A percentile compares a stretch with the other conserved stretches of the same genome.
phyloP scores from a whole-genome alignment of 2,888 invertebrate genomes.

The Erebia ligea region DNA sequence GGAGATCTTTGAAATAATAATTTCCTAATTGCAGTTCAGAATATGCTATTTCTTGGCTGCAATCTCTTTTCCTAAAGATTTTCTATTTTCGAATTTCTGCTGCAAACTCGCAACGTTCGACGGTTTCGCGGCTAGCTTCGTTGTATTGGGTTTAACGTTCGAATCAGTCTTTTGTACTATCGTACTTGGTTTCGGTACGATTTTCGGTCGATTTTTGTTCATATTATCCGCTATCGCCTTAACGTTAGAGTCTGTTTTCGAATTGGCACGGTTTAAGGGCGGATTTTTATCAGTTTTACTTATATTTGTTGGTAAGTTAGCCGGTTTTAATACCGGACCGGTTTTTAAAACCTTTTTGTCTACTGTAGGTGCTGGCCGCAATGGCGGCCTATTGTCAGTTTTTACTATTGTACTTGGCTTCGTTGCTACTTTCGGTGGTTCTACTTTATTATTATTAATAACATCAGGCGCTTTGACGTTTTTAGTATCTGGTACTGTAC shows the following conservation, averaged over 20 bases:
- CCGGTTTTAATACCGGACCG: conserved; percentile 60
- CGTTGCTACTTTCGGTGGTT: conserved; percentile 73
- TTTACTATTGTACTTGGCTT: conserved; percentile 74
- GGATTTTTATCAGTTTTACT: conserved; percentile 62
- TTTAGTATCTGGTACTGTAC: conserved; percentile 79
- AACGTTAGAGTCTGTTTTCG: conserved; percentile 71
- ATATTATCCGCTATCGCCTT: conserved; percentile 75
- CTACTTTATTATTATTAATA: conserved; percentile 75
- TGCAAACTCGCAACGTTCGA: conserved; percentile 91
- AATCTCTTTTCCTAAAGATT: conserved; percentile 73
- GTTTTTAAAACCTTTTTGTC: conserved; percentile 70
- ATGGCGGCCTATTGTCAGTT: conserved; percentile 69
- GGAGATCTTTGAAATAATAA: conserved; percentile 23
- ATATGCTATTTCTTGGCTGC: conserved; percentile 32
- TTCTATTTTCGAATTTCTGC: conserved; percentile 89
- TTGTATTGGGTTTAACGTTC: conserved; percentile 65
- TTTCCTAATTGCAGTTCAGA: conserved; percentile 4
- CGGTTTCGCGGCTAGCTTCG: conserved; percentile 80
- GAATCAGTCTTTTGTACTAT: conserved; percentile 63
- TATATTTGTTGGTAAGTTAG: conserved; percentile 55
- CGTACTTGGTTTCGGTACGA: conserved; percentile 70
- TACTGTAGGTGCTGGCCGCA: conserved; percentile 64
- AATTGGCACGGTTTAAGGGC: conserved; percentile 59
- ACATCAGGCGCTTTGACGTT: conserved; percentile 85
- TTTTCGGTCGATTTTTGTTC: conserved; percentile 77